Percentiles rank a stretch among this genome's conserved stretches.
Evolutionary conservation across 2,113 vertebrate genomes (phyloP).

Genomic region (Struthidea cinerea): DNA sequence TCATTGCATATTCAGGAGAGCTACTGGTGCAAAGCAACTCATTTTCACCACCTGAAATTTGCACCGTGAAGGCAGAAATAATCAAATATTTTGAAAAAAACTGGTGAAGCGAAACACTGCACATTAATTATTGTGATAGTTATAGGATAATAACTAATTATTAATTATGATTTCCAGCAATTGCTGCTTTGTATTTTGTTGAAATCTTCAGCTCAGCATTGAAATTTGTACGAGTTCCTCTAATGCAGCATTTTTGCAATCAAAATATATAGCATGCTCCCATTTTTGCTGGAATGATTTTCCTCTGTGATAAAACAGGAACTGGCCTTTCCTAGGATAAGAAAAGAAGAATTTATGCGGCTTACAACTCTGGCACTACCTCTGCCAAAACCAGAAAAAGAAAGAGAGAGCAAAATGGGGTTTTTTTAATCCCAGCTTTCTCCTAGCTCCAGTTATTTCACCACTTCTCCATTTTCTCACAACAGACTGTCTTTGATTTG

Average conservation of each 20-base stretch:
- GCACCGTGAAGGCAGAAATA: slow-evolving; percentile 35
- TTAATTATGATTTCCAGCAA: slow-evolving; percentile 45
- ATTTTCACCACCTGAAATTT: slow-evolving; percentile 57
- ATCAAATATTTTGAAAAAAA: slow-evolving; percentile 62
- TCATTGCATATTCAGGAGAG: slow-evolving; percentile 66
- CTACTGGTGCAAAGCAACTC: slow-evolving; percentile 46
- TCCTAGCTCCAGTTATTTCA: background rate
- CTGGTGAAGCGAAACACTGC: slow-evolving; percentile 24
- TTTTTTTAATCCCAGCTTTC: background rate
- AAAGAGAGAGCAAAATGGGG: background rate
- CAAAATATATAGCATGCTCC: background rate
- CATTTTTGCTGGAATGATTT: background rate
- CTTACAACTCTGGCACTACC: background rate
- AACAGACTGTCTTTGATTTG: background rate
- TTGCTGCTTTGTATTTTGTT: background rate
- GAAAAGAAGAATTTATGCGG: background rate
- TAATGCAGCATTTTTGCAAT: slow-evolving; percentile 7
- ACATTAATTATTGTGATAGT: slow-evolving; percentile 56
- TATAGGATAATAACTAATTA: slow-evolving; percentile 56
- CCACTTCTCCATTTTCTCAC: background rate
- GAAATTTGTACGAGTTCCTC: slow-evolving; percentile 17
- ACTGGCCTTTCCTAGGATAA: background rate
- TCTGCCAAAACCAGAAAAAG: background rate
- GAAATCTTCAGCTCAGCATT: background rate
- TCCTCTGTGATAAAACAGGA: background rate